Evolutionary conservation across 2,797 vertebrate species (phyloP).

Genomic region (Rhinoraja longicauda): DNA sequence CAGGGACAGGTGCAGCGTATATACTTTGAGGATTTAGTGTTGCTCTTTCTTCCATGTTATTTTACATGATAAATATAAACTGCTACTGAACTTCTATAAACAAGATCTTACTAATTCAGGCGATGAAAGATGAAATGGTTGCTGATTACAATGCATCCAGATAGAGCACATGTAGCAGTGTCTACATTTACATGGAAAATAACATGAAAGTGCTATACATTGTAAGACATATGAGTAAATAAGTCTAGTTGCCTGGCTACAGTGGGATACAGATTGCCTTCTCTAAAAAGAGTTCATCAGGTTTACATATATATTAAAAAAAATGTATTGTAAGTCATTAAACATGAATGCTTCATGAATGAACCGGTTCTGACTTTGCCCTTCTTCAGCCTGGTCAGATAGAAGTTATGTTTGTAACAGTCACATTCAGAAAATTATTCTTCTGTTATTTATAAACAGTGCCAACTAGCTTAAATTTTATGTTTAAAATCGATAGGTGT

Average conservation of each 20-base stretch:
- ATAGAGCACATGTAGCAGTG: background rate
- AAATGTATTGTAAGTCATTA: background rate
- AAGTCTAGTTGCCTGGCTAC: constrained; percentile 3
- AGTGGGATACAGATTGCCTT: background rate
- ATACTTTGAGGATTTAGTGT: background rate
- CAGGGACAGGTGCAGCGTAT: background rate
- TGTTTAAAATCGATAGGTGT: background rate
- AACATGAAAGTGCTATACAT: background rate
- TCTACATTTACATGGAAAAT: background rate
- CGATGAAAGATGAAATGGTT: background rate
- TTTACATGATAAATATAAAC: background rate
- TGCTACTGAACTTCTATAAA: background rate
- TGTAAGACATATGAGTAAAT: background rate
- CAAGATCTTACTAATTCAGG: background rate
- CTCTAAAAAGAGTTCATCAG: background rate
- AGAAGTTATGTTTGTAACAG: background rate
- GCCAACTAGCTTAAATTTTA: constrained; percentile 2
- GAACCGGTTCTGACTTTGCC: background rate
- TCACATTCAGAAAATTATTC: background rate
- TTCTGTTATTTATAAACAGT: background rate
- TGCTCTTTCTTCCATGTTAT: background rate
- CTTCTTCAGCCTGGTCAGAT: background rate
- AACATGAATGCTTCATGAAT: background rate
- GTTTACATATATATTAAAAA: background rate
- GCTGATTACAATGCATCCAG: background rate